These are phyloP conservation scores for Diplodus sargus DNA, from an alignment of 2,797 vertebrate species.

Conservation along the genomic window DNA sequence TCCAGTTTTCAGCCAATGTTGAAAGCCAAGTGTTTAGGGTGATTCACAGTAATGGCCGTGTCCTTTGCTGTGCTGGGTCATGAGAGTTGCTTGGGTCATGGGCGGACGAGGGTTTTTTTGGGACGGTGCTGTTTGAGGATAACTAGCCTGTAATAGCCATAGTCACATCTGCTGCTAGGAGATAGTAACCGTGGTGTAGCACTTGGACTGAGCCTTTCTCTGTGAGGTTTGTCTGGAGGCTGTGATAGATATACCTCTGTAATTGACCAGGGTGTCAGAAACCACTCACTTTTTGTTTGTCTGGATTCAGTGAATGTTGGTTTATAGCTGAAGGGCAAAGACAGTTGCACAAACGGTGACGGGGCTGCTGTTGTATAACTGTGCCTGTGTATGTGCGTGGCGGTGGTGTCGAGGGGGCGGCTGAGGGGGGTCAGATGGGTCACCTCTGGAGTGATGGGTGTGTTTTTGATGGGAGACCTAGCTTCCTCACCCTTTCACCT, in stretches of 20 bases:
- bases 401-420: not conserved
- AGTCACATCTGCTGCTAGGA: constrained; percentile 61
- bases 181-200: constrained; percentile 48
- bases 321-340: constrained; percentile 62
- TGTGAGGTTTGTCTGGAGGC: constrained; percentile 54
- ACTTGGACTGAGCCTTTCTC: constrained; percentile 38
- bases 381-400: constrained; percentile 9
- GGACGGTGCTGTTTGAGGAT: constrained; percentile 47
- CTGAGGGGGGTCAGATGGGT: constrained; percentile 53
- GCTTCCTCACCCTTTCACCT: constrained; percentile 62
- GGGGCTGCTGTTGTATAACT: constrained; percentile 50
- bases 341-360: constrained; percentile 67
- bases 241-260: constrained; percentile 69
- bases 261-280: constrained; percentile 71
- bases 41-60: constrained; percentile 65
- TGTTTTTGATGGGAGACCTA: constrained; percentile 69
- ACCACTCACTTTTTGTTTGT: constrained; percentile 61
- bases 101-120: constrained; percentile 31
- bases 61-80: constrained; percentile 58
- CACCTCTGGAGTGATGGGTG: constrained; percentile 72
- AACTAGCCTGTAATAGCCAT: constrained; percentile 42
- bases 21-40: constrained; percentile 70
- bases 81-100: constrained; percentile 36
- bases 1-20: constrained; percentile 59
- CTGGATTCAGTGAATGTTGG: constrained; percentile 53